Evolutionary conservation across 2,797 vertebrate species (phyloP), one percentile per base, ranked within the genome.

Genomic region (Propithecus deckenii): DNA sequence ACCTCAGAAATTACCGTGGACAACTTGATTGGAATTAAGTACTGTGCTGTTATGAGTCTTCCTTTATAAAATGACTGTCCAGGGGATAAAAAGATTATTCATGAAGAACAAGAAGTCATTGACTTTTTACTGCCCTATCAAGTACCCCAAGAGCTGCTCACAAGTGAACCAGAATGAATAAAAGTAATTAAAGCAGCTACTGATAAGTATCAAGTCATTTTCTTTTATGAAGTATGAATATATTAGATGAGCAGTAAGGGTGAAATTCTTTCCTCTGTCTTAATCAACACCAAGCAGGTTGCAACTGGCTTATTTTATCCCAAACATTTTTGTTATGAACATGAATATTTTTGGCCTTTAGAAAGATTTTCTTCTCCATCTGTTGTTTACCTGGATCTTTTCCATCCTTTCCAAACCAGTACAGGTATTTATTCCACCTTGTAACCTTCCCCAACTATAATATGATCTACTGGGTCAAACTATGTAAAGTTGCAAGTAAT

Each of bases 11-110:
- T 41, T 88, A 9, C 38, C 69, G 25, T 46, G 85, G 69, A 69
- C 61, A 94, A 74, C 79, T 95, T 94, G 69, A 85, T 43, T 93
- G 35, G 48, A 91, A 93, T 65, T 75, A 94, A 89, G 52, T n/a
- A 48, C 2, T 9, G 4, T 52, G 22, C 22, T 5, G 7, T 48
- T 48, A 50, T 4, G 50, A 94, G 43, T 86, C 32, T 85, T 83
- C 43, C 59, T 95, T 93, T 75, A 80, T 79, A 78, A 95, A 96
- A 76, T n/a, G 55, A 52, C 75, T 94, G 2, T 41, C 28, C 15
- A 81, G 91, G 25, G 83, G 79, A 25, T 52, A n/a, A 55, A 95
- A 94, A 13, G 9, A 55, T 74, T 72, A 35, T 84, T 96, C 59
- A 74, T 25, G n/a, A 13, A 89, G 69, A 95, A 87, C 35, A 95